Percentiles rank a stretch among this genome's conserved stretches.
These are phyloP conservation scores for Podilymbus podiceps DNA, from an alignment of 2,113 vertebrate genomes.

Conservation along the genomic window DNA sequence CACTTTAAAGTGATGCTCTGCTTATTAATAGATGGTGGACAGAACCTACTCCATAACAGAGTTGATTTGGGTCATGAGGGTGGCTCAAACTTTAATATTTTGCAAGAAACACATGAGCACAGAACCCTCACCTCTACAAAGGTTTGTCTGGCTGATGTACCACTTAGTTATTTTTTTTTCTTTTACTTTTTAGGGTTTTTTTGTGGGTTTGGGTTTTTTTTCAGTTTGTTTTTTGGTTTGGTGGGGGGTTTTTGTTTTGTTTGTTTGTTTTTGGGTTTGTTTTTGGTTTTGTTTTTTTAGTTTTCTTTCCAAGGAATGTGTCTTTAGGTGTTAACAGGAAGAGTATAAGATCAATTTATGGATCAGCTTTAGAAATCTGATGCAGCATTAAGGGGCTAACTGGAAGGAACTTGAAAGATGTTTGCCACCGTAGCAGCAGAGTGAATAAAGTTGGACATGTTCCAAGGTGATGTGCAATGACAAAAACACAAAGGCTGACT, in stretches of 20 bases:
- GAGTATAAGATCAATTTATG: background rate
- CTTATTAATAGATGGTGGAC: background rate
- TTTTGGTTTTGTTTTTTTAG: too few relatives aligned
- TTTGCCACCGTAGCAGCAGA: background rate
- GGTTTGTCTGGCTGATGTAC: background rate
- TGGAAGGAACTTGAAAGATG: background rate
- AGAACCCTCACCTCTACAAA: background rate
- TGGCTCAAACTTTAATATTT: background rate
- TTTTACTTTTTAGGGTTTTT: background rate
- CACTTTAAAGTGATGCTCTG: background rate
- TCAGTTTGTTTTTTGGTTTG: too few relatives aligned
- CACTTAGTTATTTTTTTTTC: background rate
- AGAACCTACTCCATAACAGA: background rate
- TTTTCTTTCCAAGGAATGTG: background rate
- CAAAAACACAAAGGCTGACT: background rate
- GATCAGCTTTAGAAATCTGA: background rate
- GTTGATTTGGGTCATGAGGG: background rate
- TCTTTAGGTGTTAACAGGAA: background rate
- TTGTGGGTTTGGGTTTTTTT: background rate
- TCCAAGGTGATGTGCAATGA: background rate
- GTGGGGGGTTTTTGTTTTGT: too few relatives aligned
- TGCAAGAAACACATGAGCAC: background rate
- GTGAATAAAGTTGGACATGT: background rate
- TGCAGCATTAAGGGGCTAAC: background rate
- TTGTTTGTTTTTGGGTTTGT: too few relatives aligned